Conservation (phyloP, 2,888 invertebrate genomes). For the Nomada ferruginata region DNA sequence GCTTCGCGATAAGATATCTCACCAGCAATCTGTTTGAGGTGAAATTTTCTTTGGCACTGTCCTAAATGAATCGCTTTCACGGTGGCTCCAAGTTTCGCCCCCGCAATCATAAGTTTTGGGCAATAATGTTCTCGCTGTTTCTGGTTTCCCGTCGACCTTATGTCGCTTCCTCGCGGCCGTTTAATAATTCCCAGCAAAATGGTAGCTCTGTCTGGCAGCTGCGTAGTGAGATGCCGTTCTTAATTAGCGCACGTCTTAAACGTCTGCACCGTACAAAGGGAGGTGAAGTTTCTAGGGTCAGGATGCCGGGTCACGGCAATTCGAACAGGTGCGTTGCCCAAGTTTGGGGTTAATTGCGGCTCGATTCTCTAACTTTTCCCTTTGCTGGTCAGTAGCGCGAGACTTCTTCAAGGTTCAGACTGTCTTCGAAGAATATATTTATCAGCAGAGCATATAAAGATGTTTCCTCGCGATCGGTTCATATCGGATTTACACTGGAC, state of each 20-base stretch:
- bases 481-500: no score
- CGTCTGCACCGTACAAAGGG: conserved; percentile 66
- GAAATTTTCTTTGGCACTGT: no score
- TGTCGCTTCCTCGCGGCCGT: conserved; percentile 68
- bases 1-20: no score
- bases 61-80: neutral
- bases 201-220: conserved; percentile 70
- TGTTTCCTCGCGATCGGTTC: no score
- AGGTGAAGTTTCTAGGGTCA: conserved; percentile 58
- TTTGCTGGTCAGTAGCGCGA: conserved; percentile 7
- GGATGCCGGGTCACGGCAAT: conserved; percentile 52
- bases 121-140: conserved; percentile 7
- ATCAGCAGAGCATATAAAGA: no score
- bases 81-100: neutral
- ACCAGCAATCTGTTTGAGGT: no score
- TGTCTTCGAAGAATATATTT: neutral
- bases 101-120: neutral
- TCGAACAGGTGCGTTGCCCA: conserved; percentile 65
- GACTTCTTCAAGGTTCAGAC: neutral
- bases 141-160: conserved; percentile 71
- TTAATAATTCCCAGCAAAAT: conserved; percentile 73
- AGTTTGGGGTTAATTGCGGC: conserved; percentile 58
- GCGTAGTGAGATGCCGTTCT: conserved; percentile 75
- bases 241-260: conserved; percentile 76
- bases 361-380: conserved; percentile 42